Evolutionary conservation across 1,140 invertebrate genomes (phyloP).

Genomic region (Psix sp.): DNA sequence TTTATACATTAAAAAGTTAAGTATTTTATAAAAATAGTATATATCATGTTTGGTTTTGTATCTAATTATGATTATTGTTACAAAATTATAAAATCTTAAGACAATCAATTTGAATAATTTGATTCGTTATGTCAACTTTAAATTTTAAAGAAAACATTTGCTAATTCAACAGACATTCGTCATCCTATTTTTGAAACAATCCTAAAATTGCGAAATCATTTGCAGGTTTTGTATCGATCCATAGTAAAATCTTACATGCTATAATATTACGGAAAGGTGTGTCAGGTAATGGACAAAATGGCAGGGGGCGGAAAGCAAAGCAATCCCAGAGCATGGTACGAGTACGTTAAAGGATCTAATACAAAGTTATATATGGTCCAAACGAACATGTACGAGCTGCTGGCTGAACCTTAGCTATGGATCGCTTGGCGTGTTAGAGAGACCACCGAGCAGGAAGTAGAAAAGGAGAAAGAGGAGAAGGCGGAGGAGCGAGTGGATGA

Average conservation of each 20-base stretch:
- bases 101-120: too few relatives aligned
- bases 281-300: constrained; percentile 19
- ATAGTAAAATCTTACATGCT: not conserved
- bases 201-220: too few relatives aligned
- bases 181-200: too few relatives aligned
- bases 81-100: too few relatives aligned
- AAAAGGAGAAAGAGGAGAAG: constrained; percentile 2
- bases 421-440: constrained; percentile 34
- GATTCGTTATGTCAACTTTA: too few relatives aligned
- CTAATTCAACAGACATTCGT: too few relatives aligned
- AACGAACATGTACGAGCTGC: constrained; percentile 45
- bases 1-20: too few relatives aligned
- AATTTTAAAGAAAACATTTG: too few relatives aligned
- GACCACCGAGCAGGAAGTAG: constrained; percentile 19
- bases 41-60: too few relatives aligned
- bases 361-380: constrained; percentile 66
- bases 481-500: constrained; percentile 32
- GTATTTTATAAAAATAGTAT: too few relatives aligned
- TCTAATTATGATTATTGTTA: too few relatives aligned
- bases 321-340: constrained; percentile 36
- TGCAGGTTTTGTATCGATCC: too few relatives aligned
- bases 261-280: constrained; percentile 26
- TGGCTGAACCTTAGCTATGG: constrained; percentile 24
- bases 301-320: constrained; percentile 8
- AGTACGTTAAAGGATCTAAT: constrained; percentile 66